Evolutionary conservation across 2,888 invertebrate species (phyloP).

Genomic region (Phanerotoma sp.): DNA sequence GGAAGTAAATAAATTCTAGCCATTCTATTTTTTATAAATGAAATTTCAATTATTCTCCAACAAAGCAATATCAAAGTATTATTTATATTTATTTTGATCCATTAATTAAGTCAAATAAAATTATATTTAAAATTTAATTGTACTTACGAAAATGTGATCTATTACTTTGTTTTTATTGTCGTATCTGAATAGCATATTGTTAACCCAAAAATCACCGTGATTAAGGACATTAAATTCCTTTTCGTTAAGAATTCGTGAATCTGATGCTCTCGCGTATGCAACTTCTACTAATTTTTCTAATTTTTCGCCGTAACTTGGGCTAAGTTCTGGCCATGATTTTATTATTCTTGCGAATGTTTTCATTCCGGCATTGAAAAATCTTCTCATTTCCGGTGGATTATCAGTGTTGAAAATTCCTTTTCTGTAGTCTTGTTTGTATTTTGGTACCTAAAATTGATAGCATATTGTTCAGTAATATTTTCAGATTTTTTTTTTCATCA

Average conservation of each 20-base stretch:
- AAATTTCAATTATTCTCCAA: no score
- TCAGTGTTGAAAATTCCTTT: slow-evolving; percentile 38
- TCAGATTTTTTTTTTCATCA: background rate
- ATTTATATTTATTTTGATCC: no score
- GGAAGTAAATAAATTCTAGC: no score
- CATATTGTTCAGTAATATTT: background rate
- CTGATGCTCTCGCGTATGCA: slow-evolving; percentile 24
- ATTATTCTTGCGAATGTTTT: slow-evolving; percentile 33
- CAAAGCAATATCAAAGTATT: no score
- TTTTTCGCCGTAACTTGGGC: slow-evolving; percentile 39
- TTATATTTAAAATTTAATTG: background rate
- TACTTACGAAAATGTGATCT: slow-evolving; percentile 49
- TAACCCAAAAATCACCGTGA: slow-evolving; percentile 53
- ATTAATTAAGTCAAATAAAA: no score
- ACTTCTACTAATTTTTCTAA: slow-evolving; percentile 29
- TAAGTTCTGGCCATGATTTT: slow-evolving; percentile 41
- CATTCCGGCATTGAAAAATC: slow-evolving; percentile 33
- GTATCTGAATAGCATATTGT: slow-evolving; percentile 54
- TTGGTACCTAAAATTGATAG: slow-evolving; percentile 39
- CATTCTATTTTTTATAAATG: no score
- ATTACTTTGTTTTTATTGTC: slow-evolving; percentile 39
- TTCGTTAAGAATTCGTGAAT: slow-evolving; percentile 3
- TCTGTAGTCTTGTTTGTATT: slow-evolving; percentile 31
- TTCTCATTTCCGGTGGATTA: slow-evolving; percentile 27
- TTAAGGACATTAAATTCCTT: slow-evolving; percentile 49